These are phyloP conservation scores for Gallinago media DNA, from an alignment of 2,113 vertebrate genomes.

Conservation along the genomic window DNA sequence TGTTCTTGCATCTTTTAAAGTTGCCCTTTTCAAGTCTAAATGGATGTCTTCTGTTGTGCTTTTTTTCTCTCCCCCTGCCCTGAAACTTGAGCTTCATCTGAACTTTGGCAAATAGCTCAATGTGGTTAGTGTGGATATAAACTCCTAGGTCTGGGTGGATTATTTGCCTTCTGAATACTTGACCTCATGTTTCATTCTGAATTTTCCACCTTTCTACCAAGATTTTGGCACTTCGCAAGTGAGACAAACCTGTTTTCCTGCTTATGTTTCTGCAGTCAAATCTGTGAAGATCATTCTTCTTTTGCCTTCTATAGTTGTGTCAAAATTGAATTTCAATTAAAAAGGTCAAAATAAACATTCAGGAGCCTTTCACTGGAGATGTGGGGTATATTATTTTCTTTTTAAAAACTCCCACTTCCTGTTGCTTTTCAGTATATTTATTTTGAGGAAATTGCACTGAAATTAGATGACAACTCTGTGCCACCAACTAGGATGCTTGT, in stretches of 20 bases:
- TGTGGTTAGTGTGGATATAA: neutral
- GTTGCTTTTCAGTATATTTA: neutral
- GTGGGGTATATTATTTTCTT: neutral
- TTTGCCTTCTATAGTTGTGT: neutral
- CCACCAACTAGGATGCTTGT: neutral
- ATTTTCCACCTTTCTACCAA: neutral
- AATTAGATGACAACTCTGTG: neutral
- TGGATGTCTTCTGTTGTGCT: neutral
- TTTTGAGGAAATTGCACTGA: neutral
- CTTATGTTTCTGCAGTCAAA: neutral
- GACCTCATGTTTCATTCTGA: conserved; percentile 2
- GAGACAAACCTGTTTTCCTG: neutral
- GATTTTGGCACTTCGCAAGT: neutral
- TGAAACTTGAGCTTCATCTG: neutral
- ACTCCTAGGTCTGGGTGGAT: neutral
- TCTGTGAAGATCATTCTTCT: neutral
- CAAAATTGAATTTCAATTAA: neutral
- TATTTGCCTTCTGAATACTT: conserved; percentile 39
- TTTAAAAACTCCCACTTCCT: neutral
- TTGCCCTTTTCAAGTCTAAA: neutral
- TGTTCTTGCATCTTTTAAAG: neutral
- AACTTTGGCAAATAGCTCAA: neutral
- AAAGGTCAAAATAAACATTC: neutral
- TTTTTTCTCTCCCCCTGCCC: too few relatives aligned
- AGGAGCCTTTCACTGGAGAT: neutral